Base-by-base conservation (phyloP, 2,797 vertebrate genomes). In the Tympanoctomys barrerae region DNA sequence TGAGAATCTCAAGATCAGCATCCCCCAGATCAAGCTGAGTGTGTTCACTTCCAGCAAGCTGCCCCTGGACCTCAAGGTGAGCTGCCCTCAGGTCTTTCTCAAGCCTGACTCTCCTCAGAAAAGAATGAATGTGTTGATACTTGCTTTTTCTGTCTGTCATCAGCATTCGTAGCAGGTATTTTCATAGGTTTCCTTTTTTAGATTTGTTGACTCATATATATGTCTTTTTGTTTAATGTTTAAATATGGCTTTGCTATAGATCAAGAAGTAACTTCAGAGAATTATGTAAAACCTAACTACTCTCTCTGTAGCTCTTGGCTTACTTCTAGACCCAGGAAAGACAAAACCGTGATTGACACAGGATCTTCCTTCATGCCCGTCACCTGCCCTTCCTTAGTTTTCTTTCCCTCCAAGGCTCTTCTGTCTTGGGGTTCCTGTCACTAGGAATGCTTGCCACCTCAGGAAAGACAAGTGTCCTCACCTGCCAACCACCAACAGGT, bases 31-130 rank as follows among this genome's bases (percentile, higher is more conserved):
- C 97, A 99, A 99, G 96, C 97, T 99, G 97, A 99, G 99, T 1
- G 99, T 99, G 92, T 99, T 99, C 97, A 99, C 99, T 46, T 99
- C 99, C 68, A 99, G 98, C 98, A 99, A 99, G 97, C 98, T 99
- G 10, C 99, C 99, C 2, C 97, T 99, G 90, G 99, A 99, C 81
- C 99, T 99, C 21, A 99, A 99, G 99, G 99, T 99, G 98, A 59
- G 81, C 2, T 71, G 28, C 0, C 0, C 1, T 9, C 66, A 9
- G 8, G 2, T 4, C 7, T 7, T 66, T 24, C 28, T 31, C n/a
- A n/a, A 19, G 61, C 52, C 18, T 11, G 6, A 64, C 62, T 94
- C 59, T 66, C 64, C 39, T 22, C 2, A 33, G 46, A 33, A 94
- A 62, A 83, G 52, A 71, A 64, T 66, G 9, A 11, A 7, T 78